Conservation (phyloP, 2,113 vertebrate genomes). For the Elgaria multicarinata region DNA sequence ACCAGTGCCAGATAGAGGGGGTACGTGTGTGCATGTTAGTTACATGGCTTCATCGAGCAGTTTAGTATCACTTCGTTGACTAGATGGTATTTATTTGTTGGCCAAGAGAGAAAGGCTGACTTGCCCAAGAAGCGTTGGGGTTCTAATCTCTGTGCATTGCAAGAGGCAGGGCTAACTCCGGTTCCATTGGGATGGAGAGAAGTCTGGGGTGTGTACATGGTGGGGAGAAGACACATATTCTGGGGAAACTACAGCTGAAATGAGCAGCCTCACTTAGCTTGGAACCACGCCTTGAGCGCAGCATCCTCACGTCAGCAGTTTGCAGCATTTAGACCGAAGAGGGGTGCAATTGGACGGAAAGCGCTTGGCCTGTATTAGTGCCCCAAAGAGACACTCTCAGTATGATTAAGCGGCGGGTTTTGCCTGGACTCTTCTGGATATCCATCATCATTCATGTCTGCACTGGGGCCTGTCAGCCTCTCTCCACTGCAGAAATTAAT, state of each 20-base stretch:
- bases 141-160: neutral
- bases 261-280: constrained; percentile 11
- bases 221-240: neutral
- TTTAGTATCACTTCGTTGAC: too few species aligned
- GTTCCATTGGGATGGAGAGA: neutral
- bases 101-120: too few species aligned
- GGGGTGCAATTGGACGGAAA: constrained; percentile 41
- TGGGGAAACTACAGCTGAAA: neutral
- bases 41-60: too few species aligned
- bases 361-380: constrained; percentile 59
- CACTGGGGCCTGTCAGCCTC: constrained; percentile 41
- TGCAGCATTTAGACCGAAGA: constrained; percentile 35
- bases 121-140: neutral
- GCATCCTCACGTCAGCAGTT: constrained; percentile 8
- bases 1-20: too few species aligned
- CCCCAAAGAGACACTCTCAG: constrained; percentile 32
- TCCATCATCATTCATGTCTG: constrained; percentile 68
- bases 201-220: neutral
- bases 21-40: too few species aligned
- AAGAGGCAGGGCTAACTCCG: fast-evolving
- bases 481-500: constrained; percentile 58
- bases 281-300: constrained; percentile 6
- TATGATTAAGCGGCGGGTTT: constrained; percentile 61
- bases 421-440: constrained; percentile 58
- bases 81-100: neutral